Base-by-base conservation (phyloP, 2,888 invertebrate genomes). In the Perdita meconis region DNA sequence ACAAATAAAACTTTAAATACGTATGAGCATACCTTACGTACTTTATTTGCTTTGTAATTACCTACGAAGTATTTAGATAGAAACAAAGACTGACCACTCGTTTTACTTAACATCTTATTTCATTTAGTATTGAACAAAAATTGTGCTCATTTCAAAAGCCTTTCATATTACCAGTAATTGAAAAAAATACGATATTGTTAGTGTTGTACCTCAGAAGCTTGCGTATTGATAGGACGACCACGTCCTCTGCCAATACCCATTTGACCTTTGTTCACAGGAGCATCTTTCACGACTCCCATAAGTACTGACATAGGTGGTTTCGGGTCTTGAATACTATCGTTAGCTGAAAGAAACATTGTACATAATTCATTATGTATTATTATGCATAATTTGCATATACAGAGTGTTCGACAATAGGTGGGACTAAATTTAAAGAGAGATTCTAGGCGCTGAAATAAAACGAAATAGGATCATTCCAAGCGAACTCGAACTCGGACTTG, bases 181-280 rank as follows among this genome's bases (percentile, higher is more conserved):
- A 42, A 69, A 74, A n/a, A 77, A 78, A 55, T 47, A 64, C 60
- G 42, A 69, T 77, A 81, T 59, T 73, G 83, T 87, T 85, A 88
- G 69, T 88, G 82, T 68, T 89, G 87, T 92, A 92, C 92, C 92
- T 92, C 92, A 85, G 89, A 86, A 70, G 87, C 73, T 81, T 89
- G 90, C 66, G 85, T 74, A 86, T 83, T 84, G 67, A 86, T 59
- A 70, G 88, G 81, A 67, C 90, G 88, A 71, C 82, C 85, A 74
- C 89, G 87, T 78, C 88, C 88, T 70, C 86, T 86, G 42, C 74
- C 71, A 64, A 83, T 65, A 68, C 80, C 61, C 60, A 81, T 69
- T 59, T 87, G 87, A 59, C 74, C 53, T 78, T 88, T 88, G 60
- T 71, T 83, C 50, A 77, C n/a, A 3, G 60, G 34, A 40, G 12